Percentiles rank a stretch among this genome's conserved stretches.
Conservation (phyloP, 2,888 invertebrate genomes). For the Thera britannica region DNA sequence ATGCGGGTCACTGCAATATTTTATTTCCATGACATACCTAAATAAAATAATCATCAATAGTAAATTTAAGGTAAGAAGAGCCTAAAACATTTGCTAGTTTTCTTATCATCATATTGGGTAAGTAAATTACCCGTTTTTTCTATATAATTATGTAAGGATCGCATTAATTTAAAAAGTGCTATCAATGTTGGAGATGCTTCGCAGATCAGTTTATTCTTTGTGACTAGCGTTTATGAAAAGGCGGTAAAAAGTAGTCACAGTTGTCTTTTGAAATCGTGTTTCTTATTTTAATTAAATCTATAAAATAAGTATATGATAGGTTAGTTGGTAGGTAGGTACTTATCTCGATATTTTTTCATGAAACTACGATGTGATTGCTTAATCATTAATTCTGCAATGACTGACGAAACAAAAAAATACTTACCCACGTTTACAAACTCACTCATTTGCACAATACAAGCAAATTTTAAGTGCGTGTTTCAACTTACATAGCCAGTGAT, state of each 20-base stretch:
- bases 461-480: constrained; percentile 1
- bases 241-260: not conserved
- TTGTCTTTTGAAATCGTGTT: not conserved
- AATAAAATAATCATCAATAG: no score
- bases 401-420: constrained; percentile 19
- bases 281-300: no score
- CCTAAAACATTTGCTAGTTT: no score
- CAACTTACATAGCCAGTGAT: constrained; percentile 27
- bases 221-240: no score
- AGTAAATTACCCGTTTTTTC: no score
- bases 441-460: constrained; percentile 16
- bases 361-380: constrained; percentile 1
- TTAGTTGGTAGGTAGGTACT: not conserved
- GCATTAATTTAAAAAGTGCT: no score
- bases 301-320: no score
- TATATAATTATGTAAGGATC: no score
- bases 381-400: constrained; percentile 8
- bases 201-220: no score
- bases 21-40: not conserved
- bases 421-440: constrained; percentile 10
- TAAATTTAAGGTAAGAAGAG: no score
- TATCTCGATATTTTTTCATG: not conserved
- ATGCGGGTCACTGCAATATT: constrained; percentile 17
- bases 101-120: no score
- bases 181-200: no score